Evolutionary conservation across 2,113 vertebrate species (phyloP).

Genomic region (Vidua chalybeata): DNA sequence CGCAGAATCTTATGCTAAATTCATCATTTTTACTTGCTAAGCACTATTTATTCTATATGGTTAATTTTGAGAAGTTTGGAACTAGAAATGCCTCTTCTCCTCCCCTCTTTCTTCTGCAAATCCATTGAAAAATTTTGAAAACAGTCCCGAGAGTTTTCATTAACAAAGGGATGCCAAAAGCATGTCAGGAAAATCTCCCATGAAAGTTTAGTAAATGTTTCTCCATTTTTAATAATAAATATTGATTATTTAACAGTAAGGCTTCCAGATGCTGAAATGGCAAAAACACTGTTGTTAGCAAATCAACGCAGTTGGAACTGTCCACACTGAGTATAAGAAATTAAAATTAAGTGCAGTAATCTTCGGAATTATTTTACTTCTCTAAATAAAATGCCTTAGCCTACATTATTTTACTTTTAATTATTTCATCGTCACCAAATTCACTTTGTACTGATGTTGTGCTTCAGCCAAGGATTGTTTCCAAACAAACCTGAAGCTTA

Average conservation of each 20-base stretch:
- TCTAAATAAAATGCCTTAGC: not conserved
- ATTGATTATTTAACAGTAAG: conserved; percentile 40
- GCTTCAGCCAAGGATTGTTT: not conserved
- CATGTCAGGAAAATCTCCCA: not conserved
- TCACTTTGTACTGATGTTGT: not conserved
- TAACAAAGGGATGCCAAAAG: not conserved
- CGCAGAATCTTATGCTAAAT: not conserved
- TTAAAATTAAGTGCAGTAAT: not conserved
- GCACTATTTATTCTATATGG: not conserved
- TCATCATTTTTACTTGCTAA: not conserved
- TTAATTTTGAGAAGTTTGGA: not conserved
- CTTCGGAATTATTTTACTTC: not conserved
- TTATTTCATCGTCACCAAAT: not conserved
- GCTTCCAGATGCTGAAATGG: conserved; percentile 35
- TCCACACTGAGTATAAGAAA: not conserved
- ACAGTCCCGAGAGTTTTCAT: not conserved
- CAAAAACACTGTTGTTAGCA: not conserved
- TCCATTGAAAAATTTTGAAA: not conserved
- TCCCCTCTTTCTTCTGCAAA: not conserved
- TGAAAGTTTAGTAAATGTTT: not conserved
- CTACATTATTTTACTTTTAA: not conserved
- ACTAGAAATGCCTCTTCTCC: not conserved
- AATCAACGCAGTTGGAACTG: not conserved
- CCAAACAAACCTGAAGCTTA: not conserved
- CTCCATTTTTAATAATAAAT: conserved; percentile 37